phyloP scores from a whole-genome alignment of 2,113 vertebrate species.

The Phrynocephalus versicolor region DNA sequence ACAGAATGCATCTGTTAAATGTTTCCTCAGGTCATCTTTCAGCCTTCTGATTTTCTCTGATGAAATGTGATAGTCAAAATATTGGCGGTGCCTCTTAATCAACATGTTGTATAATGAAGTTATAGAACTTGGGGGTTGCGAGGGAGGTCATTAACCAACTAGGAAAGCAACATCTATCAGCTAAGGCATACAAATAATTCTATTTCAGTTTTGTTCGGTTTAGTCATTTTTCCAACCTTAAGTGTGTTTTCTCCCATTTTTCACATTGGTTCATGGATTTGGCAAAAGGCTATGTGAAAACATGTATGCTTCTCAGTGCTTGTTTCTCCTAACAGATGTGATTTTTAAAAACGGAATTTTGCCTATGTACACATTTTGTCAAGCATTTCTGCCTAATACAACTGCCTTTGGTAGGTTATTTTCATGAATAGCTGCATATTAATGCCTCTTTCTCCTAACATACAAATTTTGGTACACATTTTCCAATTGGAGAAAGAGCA shows the following conservation, averaged over 20 bases:
- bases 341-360: too few species aligned
- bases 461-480: neutral
- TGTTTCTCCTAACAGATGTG: too few species aligned
- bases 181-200: neutral
- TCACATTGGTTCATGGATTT: neutral
- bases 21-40: slow-evolving; percentile 33
- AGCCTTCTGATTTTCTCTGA: slow-evolving; percentile 7
- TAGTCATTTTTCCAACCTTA: neutral
- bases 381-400: too few species aligned
- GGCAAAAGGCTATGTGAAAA: neutral
- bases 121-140: neutral
- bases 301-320: neutral
- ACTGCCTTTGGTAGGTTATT: too few species aligned
- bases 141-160: neutral
- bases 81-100: neutral
- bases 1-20: slow-evolving; percentile 44
- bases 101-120: neutral
- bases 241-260: neutral
- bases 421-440: too few species aligned
- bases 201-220: neutral
- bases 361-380: too few species aligned
- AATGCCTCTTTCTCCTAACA: too few species aligned
- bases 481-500: neutral
- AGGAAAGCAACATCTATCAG: neutral
- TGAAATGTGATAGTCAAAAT: neutral